Conservation (phyloP, 2,113 vertebrate genomes). For the Trogon surrucura region DNA sequence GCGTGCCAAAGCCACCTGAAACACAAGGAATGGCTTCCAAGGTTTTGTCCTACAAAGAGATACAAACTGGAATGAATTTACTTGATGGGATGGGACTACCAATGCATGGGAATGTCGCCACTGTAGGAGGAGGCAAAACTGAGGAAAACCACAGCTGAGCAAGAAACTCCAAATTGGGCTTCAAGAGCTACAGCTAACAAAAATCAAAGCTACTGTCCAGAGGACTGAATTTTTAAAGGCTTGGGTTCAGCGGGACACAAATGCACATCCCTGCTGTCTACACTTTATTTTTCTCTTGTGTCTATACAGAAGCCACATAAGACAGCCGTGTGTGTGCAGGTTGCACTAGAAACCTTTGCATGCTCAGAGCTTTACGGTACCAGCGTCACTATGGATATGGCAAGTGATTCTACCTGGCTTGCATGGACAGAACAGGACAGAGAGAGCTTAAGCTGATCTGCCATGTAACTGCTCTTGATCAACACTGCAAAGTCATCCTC, state of each 20-base stretch:
- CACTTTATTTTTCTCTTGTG: not conserved
- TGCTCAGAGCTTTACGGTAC: not conserved
- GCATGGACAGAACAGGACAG: fast-evolving
- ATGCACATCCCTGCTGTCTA: not conserved
- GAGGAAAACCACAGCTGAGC: not conserved
- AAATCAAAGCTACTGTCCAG: not conserved
- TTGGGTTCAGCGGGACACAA: not conserved
- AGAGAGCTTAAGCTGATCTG: not conserved
- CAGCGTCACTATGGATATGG: not conserved
- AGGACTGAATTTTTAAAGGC: not conserved
- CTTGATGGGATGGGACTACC: not conserved
- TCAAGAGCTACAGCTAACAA: not conserved
- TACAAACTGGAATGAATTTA: not conserved
- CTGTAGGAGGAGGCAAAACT: too few species aligned
- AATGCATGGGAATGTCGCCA: not conserved
- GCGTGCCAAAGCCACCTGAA: not conserved
- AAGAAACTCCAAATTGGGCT: not conserved
- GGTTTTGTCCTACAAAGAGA: not conserved
- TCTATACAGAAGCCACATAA: not conserved
- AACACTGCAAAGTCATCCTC: not conserved
- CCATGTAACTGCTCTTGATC: not conserved
- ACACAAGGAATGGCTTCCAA: not conserved
- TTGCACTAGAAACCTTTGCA: fast-evolving
- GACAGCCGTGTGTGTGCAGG: not conserved
- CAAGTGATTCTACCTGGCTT: not conserved